A percentile compares a stretch with the other conserved stretches of the same genome.
Evolutionary conservation across 2,797 vertebrate genomes (phyloP).

Genomic region (Dallia pectoralis): DNA sequence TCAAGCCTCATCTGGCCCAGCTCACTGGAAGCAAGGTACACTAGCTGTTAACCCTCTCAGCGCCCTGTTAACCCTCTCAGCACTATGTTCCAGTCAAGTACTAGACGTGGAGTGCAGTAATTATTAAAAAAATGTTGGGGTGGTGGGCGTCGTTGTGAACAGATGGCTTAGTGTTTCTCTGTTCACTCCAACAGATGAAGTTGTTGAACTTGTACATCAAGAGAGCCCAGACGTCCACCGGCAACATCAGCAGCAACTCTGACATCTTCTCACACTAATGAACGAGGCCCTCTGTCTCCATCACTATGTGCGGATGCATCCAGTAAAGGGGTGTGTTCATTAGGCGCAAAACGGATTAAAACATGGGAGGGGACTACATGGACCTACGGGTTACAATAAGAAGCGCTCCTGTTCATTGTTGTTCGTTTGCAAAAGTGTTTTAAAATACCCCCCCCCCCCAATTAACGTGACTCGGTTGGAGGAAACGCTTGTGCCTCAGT

Average conservation of each 20-base stretch:
- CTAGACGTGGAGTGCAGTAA: not conserved
- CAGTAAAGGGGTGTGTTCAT: not conserved
- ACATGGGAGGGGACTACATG: not conserved
- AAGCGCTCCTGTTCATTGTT: not conserved
- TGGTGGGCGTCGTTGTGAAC: not conserved
- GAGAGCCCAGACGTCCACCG: constrained; percentile 92
- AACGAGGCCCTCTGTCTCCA: not conserved
- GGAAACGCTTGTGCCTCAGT: not conserved
- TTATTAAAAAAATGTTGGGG: too few species aligned
- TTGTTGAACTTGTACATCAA: constrained; percentile 97
- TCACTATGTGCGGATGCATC: not conserved
- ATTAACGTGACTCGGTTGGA: not conserved
- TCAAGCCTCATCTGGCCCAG: constrained; percentile 91
- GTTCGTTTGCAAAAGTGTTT: not conserved
- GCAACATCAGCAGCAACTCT: constrained; percentile 96
- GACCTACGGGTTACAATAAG: not conserved
- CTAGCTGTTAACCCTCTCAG: constrained; percentile 1
- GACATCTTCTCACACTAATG: constrained; percentile 79
- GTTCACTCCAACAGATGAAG: constrained; percentile 84
- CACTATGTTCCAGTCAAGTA: not conserved
- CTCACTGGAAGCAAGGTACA: constrained; percentile 95
- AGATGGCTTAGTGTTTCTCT: not conserved
- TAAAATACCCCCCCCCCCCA: not conserved
- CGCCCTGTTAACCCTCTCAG: too few species aligned
- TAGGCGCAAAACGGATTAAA: not conserved